Evolutionary conservation across 2,113 vertebrate species (phyloP).

Genomic region (Thalassarche chlororhynchos): DNA sequence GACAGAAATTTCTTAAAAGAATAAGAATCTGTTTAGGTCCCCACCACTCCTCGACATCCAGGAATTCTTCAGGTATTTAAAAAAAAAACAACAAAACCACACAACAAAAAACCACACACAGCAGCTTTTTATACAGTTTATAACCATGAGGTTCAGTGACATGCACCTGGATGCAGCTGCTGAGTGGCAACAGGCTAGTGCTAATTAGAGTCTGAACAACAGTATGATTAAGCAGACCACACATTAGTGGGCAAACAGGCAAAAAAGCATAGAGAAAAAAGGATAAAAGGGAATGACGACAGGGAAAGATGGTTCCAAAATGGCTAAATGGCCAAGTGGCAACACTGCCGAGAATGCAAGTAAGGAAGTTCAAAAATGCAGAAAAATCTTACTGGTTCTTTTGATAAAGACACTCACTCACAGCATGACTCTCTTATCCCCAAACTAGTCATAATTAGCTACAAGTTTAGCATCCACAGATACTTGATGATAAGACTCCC

Average conservation of each 20-base stretch:
- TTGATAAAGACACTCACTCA: too few relatives aligned
- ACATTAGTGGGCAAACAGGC: background rate
- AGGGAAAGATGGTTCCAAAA: background rate
- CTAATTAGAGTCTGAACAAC: background rate
- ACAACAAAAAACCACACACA: background rate
- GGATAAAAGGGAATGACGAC: background rate
- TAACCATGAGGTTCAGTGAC: background rate
- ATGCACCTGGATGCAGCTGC: background rate
- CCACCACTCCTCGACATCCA: background rate
- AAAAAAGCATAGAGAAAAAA: background rate
- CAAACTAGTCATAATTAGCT: background rate
- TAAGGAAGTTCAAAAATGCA: background rate
- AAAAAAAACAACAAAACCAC: too few relatives aligned
- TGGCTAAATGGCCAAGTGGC: background rate
- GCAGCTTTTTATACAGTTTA: background rate
- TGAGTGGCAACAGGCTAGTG: background rate
- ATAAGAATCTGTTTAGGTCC: background rate
- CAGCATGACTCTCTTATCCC: background rate
- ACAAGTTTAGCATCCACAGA: background rate
- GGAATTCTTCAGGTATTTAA: background rate
- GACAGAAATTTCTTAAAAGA: background rate
- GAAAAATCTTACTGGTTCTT: background rate
- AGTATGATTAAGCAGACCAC: background rate
- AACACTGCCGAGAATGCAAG: background rate
- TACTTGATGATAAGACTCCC: background rate